phyloP scores from a whole-genome alignment of 2,888 invertebrate genomes.

The Bembecia ichneumoniformis region DNA sequence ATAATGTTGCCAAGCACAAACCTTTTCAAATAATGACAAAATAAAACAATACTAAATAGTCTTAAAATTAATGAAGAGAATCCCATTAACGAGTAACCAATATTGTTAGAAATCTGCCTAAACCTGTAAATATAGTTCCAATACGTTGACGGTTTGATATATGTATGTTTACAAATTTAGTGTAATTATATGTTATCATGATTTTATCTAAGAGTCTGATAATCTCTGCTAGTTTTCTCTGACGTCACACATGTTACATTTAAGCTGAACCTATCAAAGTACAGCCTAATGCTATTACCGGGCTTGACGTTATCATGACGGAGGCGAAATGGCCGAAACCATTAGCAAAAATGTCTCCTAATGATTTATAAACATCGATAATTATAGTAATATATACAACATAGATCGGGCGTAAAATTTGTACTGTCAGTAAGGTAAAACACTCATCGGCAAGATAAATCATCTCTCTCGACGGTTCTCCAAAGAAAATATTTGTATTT shows the following conservation, averaged over 20 bases:
- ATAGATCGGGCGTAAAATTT: neutral
- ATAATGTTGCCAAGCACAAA: too few species aligned
- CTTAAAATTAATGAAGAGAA: too few species aligned
- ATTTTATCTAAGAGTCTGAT: slow-evolving; percentile 46
- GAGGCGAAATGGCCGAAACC: slow-evolving; percentile 40
- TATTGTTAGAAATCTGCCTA: too few species aligned
- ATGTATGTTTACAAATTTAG: too few species aligned
- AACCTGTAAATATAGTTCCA: too few species aligned
- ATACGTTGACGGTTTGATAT: too few species aligned
- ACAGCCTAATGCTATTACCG: slow-evolving; percentile 46
- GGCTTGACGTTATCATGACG: slow-evolving; percentile 57
- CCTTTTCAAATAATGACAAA: too few species aligned
- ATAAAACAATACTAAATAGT: too few species aligned
- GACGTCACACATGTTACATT: slow-evolving; percentile 42
- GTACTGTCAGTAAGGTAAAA: neutral
- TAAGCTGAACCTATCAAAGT: slow-evolving; percentile 50
- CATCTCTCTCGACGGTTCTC: neutral
- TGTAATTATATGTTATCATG: neutral
- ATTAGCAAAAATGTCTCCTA: slow-evolving; percentile 36
- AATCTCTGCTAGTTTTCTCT: slow-evolving; percentile 34
- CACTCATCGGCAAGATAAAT: neutral
- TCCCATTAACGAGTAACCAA: too few species aligned
- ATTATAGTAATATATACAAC: neutral
- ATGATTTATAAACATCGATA: slow-evolving; percentile 14
- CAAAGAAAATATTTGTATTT: neutral